Evolutionary conservation across 1,140 invertebrate species (phyloP).

Genomic region (Cheumatopsyche charites): DNA sequence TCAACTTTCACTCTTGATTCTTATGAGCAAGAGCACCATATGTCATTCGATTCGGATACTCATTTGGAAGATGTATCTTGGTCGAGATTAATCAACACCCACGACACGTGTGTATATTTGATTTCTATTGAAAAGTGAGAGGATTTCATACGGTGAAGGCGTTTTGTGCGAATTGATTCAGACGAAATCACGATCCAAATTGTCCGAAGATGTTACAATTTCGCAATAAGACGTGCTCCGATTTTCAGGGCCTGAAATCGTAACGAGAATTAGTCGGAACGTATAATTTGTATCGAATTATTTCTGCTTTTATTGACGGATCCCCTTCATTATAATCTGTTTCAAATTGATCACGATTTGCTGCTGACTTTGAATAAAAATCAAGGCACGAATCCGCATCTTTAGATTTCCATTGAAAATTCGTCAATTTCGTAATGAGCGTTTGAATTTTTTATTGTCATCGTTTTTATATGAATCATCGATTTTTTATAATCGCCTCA

Average conservation of each 20-base stretch:
- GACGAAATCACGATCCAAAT: neutral
- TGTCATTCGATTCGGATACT: neutral
- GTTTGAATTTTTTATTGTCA: too few relatives aligned
- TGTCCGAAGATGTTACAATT: neutral
- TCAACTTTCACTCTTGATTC: too few relatives aligned
- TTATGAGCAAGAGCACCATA: too few relatives aligned
- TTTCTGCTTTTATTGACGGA: too few relatives aligned
- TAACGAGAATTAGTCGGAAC: neutral
- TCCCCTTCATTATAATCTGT: too few relatives aligned
- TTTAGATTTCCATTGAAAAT: too few relatives aligned
- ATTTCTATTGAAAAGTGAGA: neutral
- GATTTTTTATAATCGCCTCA: too few relatives aligned
- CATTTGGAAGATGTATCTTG: neutral
- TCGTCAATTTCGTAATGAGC: too few relatives aligned
- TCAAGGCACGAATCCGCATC: too few relatives aligned
- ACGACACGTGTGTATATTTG: neutral
- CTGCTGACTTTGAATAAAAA: too few relatives aligned
- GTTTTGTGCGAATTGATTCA: neutral
- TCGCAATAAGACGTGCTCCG: neutral
- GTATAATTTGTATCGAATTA: constrained; percentile 1
- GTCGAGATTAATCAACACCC: neutral
- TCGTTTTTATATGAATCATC: too few relatives aligned
- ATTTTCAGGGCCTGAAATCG: neutral
- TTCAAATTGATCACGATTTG: too few relatives aligned
- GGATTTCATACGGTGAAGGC: neutral